Evolutionary conservation across 53 echinoderm and acorn worm species (phyloP).

Genomic region (Echinarachnius parma): DNA sequence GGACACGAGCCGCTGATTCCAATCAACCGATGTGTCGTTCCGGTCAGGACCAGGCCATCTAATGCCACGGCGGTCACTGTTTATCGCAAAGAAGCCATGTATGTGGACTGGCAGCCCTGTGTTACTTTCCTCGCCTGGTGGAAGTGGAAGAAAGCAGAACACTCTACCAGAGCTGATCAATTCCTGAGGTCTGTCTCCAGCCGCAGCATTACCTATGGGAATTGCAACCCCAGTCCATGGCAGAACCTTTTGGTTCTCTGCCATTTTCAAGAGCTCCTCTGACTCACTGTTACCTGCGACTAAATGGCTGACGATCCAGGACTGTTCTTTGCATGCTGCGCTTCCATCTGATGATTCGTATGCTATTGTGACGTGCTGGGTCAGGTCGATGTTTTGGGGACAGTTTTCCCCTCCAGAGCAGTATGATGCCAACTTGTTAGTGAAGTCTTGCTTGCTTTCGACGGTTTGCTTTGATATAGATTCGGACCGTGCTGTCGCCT

Average conservation of each 20-base stretch:
- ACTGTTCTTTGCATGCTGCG: not conserved
- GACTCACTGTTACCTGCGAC: not conserved
- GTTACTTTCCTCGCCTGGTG: slow-evolving; percentile 54
- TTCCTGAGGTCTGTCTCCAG: not conserved
- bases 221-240: slow-evolving; percentile 48
- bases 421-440: not conserved
- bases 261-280: slow-evolving; percentile 1
- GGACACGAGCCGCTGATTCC: slow-evolving; percentile 39
- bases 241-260: not conserved
- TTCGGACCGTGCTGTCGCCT: not conserved
- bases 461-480: not conserved
- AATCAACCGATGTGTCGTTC: slow-evolving; percentile 26
- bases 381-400: not conserved
- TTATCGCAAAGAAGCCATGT: slow-evolving; percentile 87
- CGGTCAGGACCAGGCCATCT: slow-evolving; percentile 85
- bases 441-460: not conserved
- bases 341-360: not conserved
- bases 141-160: slow-evolving; percentile 89
- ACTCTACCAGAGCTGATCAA: slow-evolving; percentile 43
- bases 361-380: not conserved
- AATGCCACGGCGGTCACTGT: slow-evolving; percentile 75
- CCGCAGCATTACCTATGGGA: not conserved
- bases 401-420: not conserved
- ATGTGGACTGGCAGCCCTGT: slow-evolving; percentile 91
- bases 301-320: slow-evolving; percentile 9